Conservation (phyloP, 2,113 vertebrate species). For the Lathamus discolor region DNA sequence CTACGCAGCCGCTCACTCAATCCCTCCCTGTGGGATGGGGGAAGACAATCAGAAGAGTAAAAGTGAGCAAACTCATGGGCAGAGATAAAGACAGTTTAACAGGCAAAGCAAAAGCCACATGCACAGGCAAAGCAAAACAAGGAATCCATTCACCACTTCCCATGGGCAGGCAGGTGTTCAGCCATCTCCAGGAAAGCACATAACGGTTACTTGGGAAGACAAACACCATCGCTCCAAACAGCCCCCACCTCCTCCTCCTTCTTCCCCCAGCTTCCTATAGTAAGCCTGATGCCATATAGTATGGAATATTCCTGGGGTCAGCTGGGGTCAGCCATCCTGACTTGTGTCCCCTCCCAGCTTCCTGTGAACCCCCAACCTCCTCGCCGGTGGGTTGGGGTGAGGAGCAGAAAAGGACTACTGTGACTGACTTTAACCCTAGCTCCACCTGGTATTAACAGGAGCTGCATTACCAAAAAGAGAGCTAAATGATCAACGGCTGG, state of each 20-base stretch:
- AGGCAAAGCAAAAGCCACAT: not conserved
- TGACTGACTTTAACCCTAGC: not conserved
- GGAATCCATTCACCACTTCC: not conserved
- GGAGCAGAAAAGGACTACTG: not conserved
- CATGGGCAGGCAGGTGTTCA: not conserved
- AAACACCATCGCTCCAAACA: not conserved
- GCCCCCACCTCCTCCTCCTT: not conserved
- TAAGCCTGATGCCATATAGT: not conserved
- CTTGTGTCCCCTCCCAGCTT: not conserved
- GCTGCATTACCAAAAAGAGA: not conserved
- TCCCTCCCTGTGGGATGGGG: not conserved
- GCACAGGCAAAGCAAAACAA: not conserved
- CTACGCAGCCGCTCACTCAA: not conserved
- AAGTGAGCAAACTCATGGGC: not conserved
- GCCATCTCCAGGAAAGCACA: not conserved
- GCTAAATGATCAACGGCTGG: not conserved
- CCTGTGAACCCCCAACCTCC: not conserved
- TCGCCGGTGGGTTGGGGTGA: not conserved
- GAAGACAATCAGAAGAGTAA: not conserved
- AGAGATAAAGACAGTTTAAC: not conserved
- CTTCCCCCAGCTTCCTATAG: not conserved
- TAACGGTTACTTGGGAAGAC: not conserved
- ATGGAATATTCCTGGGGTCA: not conserved
- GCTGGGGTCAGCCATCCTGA: not conserved
- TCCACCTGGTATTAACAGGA: not conserved